Evolutionary conservation across 1,140 invertebrate species (phyloP).

Genomic region (Microplitis demolitor): DNA sequence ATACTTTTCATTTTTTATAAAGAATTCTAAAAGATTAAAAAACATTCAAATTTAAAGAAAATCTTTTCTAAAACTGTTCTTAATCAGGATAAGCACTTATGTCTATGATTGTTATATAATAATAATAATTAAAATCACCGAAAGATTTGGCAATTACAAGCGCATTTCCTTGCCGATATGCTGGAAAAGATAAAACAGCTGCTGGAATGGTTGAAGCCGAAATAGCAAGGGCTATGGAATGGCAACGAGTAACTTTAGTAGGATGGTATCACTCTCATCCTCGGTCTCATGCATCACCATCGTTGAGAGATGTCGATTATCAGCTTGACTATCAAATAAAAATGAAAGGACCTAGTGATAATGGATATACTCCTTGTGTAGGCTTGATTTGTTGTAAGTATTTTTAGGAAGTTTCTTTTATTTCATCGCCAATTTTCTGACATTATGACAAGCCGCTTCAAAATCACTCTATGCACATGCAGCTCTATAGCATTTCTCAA

Average conservation of each 20-base stretch:
- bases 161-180: constrained; percentile 86
- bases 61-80: too few species aligned
- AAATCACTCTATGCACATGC: too few species aligned
- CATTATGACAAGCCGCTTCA: too few species aligned
- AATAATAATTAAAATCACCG: constrained; percentile 30
- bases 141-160: constrained; percentile 84
- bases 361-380: constrained; percentile 89
- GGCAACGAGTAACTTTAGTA: constrained; percentile 78
- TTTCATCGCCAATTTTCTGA: too few species aligned
- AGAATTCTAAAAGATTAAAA: too few species aligned
- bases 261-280: constrained; percentile 99
- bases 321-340: constrained; percentile 94
- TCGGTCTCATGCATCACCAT: constrained; percentile 83
- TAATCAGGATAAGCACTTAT: background rate
- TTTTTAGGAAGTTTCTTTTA: background rate
- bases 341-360: constrained; percentile 88
- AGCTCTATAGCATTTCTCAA: too few species aligned
- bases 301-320: constrained; percentile 86
- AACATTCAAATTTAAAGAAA: too few species aligned
- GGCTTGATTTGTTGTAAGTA: constrained; percentile 88
- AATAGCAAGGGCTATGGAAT: constrained; percentile 82
- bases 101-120: background rate
- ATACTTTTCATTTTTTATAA: too few species aligned
- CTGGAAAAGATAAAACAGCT: constrained; percentile 76
- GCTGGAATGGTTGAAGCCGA: constrained; percentile 77